These are phyloP conservation scores for Dipus sagitta DNA, from an alignment of 2,797 vertebrate species.

Conservation along the genomic window DNA sequence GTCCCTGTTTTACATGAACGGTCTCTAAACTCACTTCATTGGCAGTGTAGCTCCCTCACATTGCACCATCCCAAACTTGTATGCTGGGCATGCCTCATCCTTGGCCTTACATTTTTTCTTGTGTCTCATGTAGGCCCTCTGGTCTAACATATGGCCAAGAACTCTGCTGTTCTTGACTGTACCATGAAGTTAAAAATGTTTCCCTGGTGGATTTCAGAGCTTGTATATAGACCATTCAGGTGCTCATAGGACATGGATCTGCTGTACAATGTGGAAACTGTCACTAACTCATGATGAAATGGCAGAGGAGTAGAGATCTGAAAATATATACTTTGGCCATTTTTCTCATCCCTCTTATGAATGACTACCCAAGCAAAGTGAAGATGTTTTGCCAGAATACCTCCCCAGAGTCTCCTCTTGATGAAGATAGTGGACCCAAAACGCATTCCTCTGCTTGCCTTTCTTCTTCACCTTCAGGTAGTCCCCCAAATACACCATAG, in stretches of 20 bases:
- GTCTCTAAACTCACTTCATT: not conserved
- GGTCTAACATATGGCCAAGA: not conserved
- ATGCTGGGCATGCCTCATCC: not conserved
- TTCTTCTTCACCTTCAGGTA: conserved; percentile 87
- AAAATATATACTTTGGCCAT: not conserved
- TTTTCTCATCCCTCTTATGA: not conserved
- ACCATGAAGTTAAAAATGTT: not conserved
- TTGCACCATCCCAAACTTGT: not conserved
- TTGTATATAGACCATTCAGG: not conserved
- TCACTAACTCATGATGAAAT: not conserved
- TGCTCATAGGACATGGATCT: not conserved
- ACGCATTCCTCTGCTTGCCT: conserved; percentile 93
- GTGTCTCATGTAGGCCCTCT: not conserved
- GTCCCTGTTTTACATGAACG: not conserved
- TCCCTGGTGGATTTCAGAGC: not conserved
- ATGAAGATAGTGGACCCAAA: conserved; percentile 96
- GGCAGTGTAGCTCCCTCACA: not conserved
- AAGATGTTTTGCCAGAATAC: conserved; percentile 83
- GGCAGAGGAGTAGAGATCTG: not conserved
- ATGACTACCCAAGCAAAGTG: not conserved
- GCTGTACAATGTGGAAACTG: not conserved
- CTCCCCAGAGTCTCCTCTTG: conserved; percentile 96
- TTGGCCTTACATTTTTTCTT: not conserved
- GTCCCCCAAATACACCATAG: conserved; percentile 91
- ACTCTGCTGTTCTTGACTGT: not conserved